These are phyloP conservation scores for Drosophila serrata DNA, from an alignment of 1,140 invertebrate genomes.

Conservation along the genomic window DNA sequence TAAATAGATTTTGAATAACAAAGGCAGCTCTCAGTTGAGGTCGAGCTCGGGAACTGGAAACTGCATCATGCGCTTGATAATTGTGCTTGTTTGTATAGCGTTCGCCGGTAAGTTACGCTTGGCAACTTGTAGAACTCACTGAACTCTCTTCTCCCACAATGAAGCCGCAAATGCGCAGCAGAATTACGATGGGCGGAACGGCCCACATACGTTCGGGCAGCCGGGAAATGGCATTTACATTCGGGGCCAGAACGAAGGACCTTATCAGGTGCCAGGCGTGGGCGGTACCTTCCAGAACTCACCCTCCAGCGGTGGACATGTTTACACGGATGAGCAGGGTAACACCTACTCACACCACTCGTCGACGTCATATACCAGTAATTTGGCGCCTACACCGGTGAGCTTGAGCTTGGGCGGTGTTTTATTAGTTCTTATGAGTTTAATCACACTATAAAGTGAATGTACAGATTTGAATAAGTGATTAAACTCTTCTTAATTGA, in stretches of 20 bases:
- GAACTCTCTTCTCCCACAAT: constrained; percentile 15
- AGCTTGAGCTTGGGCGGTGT: constrained; percentile 24
- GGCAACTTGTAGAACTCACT: not conserved
- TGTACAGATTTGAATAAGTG: not conserved
- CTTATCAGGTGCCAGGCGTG: constrained; percentile 56
- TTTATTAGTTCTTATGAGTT: constrained; percentile 7
- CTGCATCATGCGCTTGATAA: constrained; percentile 24
- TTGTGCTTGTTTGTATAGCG: constrained; percentile 3
- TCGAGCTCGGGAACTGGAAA: constrained; percentile 19
- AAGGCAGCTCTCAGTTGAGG: constrained; percentile 19
- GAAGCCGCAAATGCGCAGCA: constrained; percentile 38
- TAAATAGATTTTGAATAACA: constrained; percentile 35
- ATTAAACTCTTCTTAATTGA: not conserved
- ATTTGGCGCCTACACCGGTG: constrained; percentile 2
- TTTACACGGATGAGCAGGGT: constrained; percentile 49
- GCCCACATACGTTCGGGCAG: constrained; percentile 54
- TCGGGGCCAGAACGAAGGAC: constrained; percentile 61
- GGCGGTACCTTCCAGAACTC: constrained; percentile 60
- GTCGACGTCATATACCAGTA: not conserved
- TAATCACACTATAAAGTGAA: constrained; percentile 15
- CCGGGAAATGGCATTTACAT: constrained; percentile 63
- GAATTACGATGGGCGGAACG: constrained; percentile 60
- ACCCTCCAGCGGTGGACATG: constrained; percentile 27
- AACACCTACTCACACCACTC: constrained; percentile 35
- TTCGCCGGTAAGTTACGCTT: constrained; percentile 31